These are phyloP conservation scores for Ceratotherium simum DNA, from an alignment of 2,113 vertebrate genomes.

Conservation along the genomic window DNA sequence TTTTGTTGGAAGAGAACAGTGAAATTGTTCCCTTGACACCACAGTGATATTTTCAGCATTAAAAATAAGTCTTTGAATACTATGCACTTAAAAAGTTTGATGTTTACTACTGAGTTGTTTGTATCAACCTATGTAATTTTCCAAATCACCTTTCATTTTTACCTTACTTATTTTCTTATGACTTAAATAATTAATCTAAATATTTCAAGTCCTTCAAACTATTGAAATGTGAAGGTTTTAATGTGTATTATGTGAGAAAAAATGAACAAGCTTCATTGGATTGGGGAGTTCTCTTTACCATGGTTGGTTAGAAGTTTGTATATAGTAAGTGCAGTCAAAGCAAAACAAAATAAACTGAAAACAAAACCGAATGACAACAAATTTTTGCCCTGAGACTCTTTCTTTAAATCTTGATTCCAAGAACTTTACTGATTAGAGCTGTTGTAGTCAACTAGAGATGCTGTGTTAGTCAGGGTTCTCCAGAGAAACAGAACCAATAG, in stretches of 20 bases:
- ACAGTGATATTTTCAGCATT: neutral
- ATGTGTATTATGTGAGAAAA: neutral
- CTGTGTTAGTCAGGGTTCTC: neutral
- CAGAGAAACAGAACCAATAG: neutral
- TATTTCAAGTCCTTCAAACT: neutral
- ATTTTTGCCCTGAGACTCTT: neutral
- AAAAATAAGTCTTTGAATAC: neutral
- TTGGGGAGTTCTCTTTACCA: neutral
- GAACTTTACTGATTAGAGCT: neutral
- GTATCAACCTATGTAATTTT: neutral
- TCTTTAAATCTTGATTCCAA: neutral
- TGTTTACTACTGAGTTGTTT: neutral
- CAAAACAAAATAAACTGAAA: no score
- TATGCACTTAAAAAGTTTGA: neutral
- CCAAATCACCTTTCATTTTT: neutral
- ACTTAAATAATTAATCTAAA: neutral
- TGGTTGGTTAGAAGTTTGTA: neutral
- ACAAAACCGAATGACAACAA: neutral
- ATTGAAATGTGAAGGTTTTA: neutral
- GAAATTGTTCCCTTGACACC: neutral
- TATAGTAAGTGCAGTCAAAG: neutral
- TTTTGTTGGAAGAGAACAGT: neutral
- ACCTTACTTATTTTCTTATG: neutral
- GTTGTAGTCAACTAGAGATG: neutral
- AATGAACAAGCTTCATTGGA: neutral